Evolutionary conservation across 2,113 vertebrate genomes (phyloP).

Genomic region (Echinops telfairi): DNA sequence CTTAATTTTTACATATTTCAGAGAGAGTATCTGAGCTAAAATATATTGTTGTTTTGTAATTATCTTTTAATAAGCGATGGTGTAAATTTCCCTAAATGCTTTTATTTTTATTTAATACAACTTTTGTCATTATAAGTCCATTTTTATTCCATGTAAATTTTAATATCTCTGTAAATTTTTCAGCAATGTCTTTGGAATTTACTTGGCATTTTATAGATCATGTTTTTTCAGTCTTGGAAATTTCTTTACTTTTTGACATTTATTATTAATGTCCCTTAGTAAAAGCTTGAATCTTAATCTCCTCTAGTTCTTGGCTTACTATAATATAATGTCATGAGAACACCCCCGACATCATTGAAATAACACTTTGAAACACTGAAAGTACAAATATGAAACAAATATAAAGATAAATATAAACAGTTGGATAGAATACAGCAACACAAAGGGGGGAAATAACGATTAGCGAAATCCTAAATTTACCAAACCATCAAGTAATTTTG

Average conservation of each 20-base stretch:
- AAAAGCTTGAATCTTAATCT: slow-evolving; percentile 15
- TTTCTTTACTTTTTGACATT: not conserved
- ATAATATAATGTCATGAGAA: slow-evolving; percentile 14
- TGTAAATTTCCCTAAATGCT: not conserved
- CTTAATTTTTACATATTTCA: slow-evolving; percentile 19
- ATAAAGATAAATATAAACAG: not conserved
- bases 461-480: not conserved
- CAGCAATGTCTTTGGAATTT: not conserved
- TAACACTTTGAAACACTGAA: not conserved
- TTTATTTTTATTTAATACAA: not conserved
- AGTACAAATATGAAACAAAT: not conserved
- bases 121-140: not conserved
- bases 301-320: not conserved
- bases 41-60: not conserved
- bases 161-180: slow-evolving; percentile 40
- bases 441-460: not conserved
- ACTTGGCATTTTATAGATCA: not conserved
- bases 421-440: not conserved
- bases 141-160: not conserved
- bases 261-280: not conserved
- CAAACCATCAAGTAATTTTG: slow-evolving; percentile 48
- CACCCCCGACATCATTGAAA: not conserved
- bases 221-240: not conserved
- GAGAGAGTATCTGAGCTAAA: not conserved
- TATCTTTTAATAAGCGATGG: not conserved